Percentiles rank a stretch among this genome's conserved stretches.
Evolutionary conservation across 2,888 invertebrate genomes (phyloP).

Genomic region (Oscheius onirici): DNA sequence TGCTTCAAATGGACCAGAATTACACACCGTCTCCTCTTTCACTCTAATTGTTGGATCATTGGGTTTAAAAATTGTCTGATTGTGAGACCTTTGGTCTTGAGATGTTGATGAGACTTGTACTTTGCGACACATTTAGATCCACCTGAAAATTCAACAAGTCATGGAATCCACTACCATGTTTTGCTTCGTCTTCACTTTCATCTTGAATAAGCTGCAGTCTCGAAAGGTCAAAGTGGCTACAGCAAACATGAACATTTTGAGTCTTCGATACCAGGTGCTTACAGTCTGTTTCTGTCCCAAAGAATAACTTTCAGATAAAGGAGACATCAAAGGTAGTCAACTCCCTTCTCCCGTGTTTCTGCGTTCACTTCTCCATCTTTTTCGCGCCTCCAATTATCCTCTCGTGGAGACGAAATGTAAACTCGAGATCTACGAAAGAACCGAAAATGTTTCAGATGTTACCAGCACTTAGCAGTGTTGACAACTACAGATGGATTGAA

Average conservation of each 20-base stretch:
- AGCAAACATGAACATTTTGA: neutral
- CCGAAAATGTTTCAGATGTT: neutral
- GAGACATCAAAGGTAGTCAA: slow-evolving; percentile 15
- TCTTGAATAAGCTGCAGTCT: neutral
- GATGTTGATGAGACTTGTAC: too few relatives aligned
- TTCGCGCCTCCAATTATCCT: slow-evolving; percentile 7
- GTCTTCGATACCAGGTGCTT: slow-evolving; percentile 14
- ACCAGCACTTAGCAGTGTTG: neutral
- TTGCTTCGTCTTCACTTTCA: slow-evolving; percentile 3
- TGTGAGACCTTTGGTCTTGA: too few relatives aligned
- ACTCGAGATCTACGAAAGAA: neutral
- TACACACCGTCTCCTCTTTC: too few relatives aligned
- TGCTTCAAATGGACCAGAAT: neutral
- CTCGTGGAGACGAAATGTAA: slow-evolving; percentile 6
- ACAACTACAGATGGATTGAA: slow-evolving; percentile 15
- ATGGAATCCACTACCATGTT: slow-evolving; percentile 1
- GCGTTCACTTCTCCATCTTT: slow-evolving; percentile 14
- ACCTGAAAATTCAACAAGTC: slow-evolving; percentile 2
- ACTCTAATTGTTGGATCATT: too few relatives aligned
- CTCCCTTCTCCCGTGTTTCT: slow-evolving; percentile 13
- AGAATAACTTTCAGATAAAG: neutral
- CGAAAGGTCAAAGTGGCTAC: neutral
- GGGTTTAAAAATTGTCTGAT: too few relatives aligned
- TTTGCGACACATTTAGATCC: neutral
- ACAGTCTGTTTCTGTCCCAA: neutral